These are phyloP conservation scores for Chloroceryle aenea DNA, from an alignment of 2,113 vertebrate species.

Conservation along the genomic window DNA sequence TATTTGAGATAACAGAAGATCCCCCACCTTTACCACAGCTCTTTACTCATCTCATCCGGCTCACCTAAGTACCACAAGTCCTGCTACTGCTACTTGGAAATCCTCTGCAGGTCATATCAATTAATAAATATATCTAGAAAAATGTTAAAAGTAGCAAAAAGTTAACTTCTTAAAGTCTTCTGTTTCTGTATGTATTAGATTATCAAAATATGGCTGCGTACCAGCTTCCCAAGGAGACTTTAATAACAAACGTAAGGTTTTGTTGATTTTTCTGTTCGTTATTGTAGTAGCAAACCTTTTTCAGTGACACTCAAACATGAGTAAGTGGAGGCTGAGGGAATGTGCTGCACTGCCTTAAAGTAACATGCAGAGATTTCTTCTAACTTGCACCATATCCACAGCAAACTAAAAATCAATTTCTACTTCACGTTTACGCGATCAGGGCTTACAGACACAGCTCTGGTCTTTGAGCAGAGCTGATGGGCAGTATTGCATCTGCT, in stretches of 20 bases:
- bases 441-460: neutral
- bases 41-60: neutral
- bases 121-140: neutral
- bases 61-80: neutral
- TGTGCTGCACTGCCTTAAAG: conserved; percentile 19
- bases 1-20: neutral
- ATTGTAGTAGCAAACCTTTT: conserved; percentile 42
- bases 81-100: neutral
- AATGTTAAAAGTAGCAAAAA: neutral
- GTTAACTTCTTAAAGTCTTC: neutral
- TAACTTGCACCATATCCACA: neutral
- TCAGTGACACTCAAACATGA: neutral
- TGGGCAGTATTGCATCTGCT: neutral
- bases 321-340: neutral
- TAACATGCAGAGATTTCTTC: conserved; percentile 8
- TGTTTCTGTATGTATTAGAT: neutral
- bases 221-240: neutral
- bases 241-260: neutral
- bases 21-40: neutral
- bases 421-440: neutral
- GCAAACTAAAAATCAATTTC: conserved; percentile 48
- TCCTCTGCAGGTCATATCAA: neutral
- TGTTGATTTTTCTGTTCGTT: neutral
- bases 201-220: neutral
- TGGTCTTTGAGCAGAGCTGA: conserved; percentile 14